A percentile compares a stretch with the other conserved stretches of the same genome.
Evolutionary conservation across 1,140 invertebrate genomes (phyloP).

Genomic region (Drosophila suzukii): DNA sequence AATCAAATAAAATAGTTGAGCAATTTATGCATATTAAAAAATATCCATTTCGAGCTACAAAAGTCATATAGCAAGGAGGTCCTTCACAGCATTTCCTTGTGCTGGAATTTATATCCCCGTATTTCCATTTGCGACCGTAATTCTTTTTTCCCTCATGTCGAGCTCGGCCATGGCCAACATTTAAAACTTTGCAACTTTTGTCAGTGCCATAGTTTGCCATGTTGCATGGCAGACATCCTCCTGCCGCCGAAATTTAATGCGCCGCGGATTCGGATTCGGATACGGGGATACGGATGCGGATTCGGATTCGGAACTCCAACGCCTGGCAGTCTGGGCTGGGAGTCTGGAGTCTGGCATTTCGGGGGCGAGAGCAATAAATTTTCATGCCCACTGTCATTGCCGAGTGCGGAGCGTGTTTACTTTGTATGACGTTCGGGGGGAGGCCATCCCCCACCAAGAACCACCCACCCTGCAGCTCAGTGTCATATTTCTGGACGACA

Average conservation of each 20-base stretch:
- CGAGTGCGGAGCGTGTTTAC: conserved; percentile 55
- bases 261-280: conserved; percentile 53
- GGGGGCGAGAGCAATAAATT: conserved; percentile 67
- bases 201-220: conserved; percentile 34
- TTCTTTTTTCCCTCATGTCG: conserved; percentile 32
- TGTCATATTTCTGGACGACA: conserved; percentile 44
- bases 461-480: conserved; percentile 18
- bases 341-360: conserved; percentile 5
- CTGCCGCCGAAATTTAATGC: conserved; percentile 61
- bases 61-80: conserved; percentile 17
- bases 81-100: conserved; percentile 31
- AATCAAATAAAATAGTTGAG: conserved; percentile 50
- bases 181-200: conserved; percentile 35
- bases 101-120: conserved; percentile 46
- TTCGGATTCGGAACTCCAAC: conserved; percentile 53
- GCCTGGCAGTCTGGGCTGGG: conserved; percentile 4
- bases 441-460: conserved; percentile 1
- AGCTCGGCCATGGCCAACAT: conserved; percentile 30
- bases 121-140: conserved; percentile 18
- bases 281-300: conserved; percentile 39
- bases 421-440: conserved; percentile 42
- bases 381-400: conserved; percentile 68
- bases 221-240: conserved; percentile 35
- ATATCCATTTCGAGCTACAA: conserved; percentile 30
- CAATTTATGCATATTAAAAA: conserved; percentile 75